Conservation (phyloP, 2,797 vertebrate genomes). For the Ceryle rudis region DNA sequence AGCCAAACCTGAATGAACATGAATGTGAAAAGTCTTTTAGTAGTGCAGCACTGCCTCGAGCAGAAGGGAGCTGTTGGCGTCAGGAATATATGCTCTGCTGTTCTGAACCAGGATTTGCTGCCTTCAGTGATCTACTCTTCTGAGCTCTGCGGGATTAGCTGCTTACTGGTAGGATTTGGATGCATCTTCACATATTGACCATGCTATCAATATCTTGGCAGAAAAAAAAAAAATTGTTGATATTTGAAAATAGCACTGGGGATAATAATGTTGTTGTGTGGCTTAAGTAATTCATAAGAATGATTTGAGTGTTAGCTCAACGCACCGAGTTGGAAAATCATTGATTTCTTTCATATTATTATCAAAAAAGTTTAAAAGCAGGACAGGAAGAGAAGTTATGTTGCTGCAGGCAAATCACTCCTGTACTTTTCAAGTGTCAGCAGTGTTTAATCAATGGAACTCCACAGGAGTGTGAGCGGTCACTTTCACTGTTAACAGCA, state of each 20-base stretch:
- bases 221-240: background rate
- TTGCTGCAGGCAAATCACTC: background rate
- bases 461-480: background rate
- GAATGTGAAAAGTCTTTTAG: background rate
- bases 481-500: background rate
- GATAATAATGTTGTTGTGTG: background rate
- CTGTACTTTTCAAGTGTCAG: background rate
- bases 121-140: background rate
- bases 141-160: background rate
- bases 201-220: accelerated
- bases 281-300: background rate
- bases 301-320: background rate
- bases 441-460: background rate
- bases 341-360: background rate
- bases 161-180: background rate
- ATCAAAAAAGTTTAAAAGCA: background rate
- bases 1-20: accelerated
- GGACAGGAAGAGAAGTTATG: background rate
- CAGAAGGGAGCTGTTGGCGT: background rate
- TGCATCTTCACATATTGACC: background rate
- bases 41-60: accelerated
- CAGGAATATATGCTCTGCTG: background rate
- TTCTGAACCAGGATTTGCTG: background rate
- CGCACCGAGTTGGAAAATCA: background rate
- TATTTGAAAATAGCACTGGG: background rate